Base-by-base conservation (phyloP, 2,797 vertebrate species). In the Clamator glandarius region DNA sequence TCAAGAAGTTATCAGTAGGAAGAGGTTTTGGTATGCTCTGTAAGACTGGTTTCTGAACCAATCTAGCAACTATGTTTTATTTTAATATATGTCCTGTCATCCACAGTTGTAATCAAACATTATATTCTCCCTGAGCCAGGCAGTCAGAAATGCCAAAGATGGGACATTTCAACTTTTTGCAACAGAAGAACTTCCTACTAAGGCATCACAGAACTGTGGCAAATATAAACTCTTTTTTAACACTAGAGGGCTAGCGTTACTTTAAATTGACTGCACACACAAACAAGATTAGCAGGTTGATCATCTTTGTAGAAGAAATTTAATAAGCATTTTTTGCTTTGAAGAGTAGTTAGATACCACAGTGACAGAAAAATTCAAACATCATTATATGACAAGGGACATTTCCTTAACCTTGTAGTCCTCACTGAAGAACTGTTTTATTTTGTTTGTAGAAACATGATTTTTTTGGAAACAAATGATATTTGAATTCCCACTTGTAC, bases 181-280 rank as follows among this genome's bases (percentile, higher is more conserved):
- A 19, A 23, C 14, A 46, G 39, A 66, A 75, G 41, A 54, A 28
- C 25, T 28, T 66, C 75, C 61, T 80, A 11, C 52, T 64, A 44
- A 80, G 41, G 6, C 59, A 20, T 39, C 0, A 0, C 35, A 58
- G 24, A 73, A 24, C 14, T 50, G 25, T 14, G 15, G 26, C 8
- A 63, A 75, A 55, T 46, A 20, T 73, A 78, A 79, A 85, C 44
- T 19, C 41, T 25, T 63, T 89, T 85, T 92, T 88, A 86, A 94
- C 31, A 15, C 86, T 97, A 94, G 96, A 94, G 90, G 91, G 68
- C 83, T 95, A 81, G 52, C 3, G 0, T 82, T 68, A 59, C 78
- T 77, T 72, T 67, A n/a, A 25, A 36, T 25, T 82, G 66, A 41
- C 87, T 89, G 46, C 41, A 31, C n/a, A 46, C 18, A n/a, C 14